Base-by-base conservation (phyloP, 2,113 vertebrate genomes). In the Bucco capensis region DNA sequence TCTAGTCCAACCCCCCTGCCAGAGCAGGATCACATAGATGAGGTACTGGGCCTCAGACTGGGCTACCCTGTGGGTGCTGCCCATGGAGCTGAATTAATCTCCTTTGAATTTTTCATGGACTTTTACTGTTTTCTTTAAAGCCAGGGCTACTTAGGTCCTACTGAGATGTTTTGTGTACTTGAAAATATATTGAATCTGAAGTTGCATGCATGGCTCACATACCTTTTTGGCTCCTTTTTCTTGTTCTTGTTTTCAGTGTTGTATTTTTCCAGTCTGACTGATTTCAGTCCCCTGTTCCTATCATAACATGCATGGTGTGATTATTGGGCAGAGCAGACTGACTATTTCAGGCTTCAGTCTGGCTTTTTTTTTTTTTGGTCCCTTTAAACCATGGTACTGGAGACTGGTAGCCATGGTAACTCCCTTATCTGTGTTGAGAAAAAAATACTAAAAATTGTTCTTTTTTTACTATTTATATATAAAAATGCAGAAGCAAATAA, bases 391-490 rank as follows among this genome's bases (percentile, higher is more conserved):
- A 12, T 38, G 6, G 58, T 67, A 61, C 65, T 90, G 79, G 83
- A 90, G 88, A 58, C 53, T 33, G 62, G 92, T 58, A 61, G 85
- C 71, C 89, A 93, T 95, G 80, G 71, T 71, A 83, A 95, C 94
- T 47, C 37, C 53, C 70, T 94, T 95, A 93, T 91, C 87, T 90
- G 23, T 88, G 65, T 88, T 87, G 85, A 89, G 85, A 96, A 96
- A 96, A 94, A 94, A 96, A 93, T 94, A 89, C n/a, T 78, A 89
- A 90, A 95, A 94, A 83, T 74, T 84, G 83, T 75, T 46, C 72
- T 80, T 88, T 91, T 88, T 91, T 91, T 94, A 91, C 87, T 93
- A 83, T 94, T 95, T 91, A 87, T 93, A 76, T 69, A 85, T 62
- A 94, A 90, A 94, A 93, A 90, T 86, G 81, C 61, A 93, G 81